These are phyloP conservation scores for Emydoidea blandingii DNA, from an alignment of 2,797 vertebrate species.

Conservation along the genomic window DNA sequence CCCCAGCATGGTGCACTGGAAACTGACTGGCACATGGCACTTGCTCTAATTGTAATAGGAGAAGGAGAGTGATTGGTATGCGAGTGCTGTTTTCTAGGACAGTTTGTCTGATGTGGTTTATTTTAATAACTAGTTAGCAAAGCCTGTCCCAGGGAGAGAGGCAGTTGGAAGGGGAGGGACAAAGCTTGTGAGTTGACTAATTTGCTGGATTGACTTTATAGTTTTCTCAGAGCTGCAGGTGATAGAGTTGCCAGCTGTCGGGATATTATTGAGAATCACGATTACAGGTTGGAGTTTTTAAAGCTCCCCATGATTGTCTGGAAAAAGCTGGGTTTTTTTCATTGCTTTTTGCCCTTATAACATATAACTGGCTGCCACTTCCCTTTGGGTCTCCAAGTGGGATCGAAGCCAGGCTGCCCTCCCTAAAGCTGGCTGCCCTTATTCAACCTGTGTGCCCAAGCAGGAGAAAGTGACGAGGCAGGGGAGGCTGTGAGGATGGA, in stretches of 20 bases:
- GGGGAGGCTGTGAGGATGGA: not conserved
- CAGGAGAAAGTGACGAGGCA: not conserved
- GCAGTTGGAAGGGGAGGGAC: not conserved
- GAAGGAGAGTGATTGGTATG: not conserved
- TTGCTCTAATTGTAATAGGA: not conserved
- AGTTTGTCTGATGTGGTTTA: not conserved
- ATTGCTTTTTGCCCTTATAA: not conserved
- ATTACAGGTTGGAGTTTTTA: not conserved
- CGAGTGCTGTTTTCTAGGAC: not conserved
- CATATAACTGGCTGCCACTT: not conserved
- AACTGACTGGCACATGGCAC: not conserved
- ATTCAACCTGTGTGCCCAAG: not conserved
- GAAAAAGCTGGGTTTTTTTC: not conserved
- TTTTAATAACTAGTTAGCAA: not conserved
- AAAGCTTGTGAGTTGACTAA: not conserved
- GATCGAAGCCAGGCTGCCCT: not conserved
- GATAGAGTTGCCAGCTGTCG: not conserved
- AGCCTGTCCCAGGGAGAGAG: not conserved
- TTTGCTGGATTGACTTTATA: not conserved
- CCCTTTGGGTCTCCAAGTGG: not conserved
- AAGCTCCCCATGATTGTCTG: not conserved
- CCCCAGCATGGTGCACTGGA: not conserved
- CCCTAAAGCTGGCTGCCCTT: not conserved
- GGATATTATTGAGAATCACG: no score
- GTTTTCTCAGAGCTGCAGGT: not conserved